Conservation (phyloP, 2,888 invertebrate species). For the Eupithecia pulchellata region DNA sequence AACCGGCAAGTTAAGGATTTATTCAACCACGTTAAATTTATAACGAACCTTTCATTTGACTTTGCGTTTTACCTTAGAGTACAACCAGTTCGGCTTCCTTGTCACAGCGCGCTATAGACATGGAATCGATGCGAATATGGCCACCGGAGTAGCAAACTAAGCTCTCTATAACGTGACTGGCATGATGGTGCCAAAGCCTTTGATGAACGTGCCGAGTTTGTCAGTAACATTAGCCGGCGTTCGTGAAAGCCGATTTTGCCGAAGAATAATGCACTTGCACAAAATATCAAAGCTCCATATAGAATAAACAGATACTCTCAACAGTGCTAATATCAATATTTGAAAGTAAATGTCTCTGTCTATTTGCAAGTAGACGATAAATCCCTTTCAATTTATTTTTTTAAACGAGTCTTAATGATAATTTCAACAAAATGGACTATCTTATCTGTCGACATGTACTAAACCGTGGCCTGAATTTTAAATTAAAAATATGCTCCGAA, state of each 20-base stretch:
- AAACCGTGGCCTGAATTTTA: too few species aligned
- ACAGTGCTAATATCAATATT: neutral
- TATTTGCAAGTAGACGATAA: too few species aligned
- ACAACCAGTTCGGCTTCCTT: neutral
- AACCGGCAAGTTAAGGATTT: neutral
- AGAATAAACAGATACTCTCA: too few species aligned
- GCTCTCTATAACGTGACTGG: conserved; percentile 19
- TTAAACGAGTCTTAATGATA: too few species aligned
- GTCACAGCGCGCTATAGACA: neutral
- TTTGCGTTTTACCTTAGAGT: neutral
- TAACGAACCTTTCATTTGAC: neutral
- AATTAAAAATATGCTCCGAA: too few species aligned
- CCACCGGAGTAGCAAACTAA: conserved; percentile 9
- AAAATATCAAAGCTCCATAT: neutral
- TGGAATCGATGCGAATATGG: neutral
- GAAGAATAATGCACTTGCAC: neutral
- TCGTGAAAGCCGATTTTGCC: neutral
- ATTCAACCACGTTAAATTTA: neutral
- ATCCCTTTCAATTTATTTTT: too few species aligned
- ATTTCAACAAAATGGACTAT: too few species aligned
- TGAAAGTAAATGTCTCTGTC: neutral
- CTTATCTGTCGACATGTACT: too few species aligned
- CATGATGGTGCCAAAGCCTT: conserved; percentile 7
- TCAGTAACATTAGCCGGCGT: neutral
- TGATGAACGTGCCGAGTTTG: neutral